Base-by-base conservation (phyloP, 2,113 vertebrate species). In the Herpailurus yagouaroundi region DNA sequence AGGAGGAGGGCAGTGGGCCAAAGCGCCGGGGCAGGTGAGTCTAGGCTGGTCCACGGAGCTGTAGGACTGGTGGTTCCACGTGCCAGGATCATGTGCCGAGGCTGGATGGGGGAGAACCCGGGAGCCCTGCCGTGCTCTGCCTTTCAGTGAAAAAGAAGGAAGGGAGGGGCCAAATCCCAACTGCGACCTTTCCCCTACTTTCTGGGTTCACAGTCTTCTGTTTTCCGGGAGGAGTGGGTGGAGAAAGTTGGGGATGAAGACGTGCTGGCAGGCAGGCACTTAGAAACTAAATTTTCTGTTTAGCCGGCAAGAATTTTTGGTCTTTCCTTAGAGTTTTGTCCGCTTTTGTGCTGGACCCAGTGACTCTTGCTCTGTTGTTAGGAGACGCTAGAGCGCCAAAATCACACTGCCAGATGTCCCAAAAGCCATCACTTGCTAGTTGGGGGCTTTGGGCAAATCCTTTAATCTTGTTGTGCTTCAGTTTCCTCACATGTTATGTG, bases 181-280 rank as follows among this genome's bases (percentile, higher is more conserved):
- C 71, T 1, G 7, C 8, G 71, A 96, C 97, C 91, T 97, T 97
- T 98, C 68, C 73, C 94, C 96, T 57, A 89, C 77, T 97, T 96
- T 76, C 38, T 10, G 0, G 2, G 52, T 31, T 31, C 2, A 13
- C 11, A 0, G 3, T 21, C 41, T 18, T 66, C n/a, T 0, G 3
- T 36, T 19, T 81, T 11, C 2, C 14, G 1, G 77, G 36, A 79
- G 29, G 68, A 74, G 25, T 15, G 76, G 33, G n/a, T 3, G 13
- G 64, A 68, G 31, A 91, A 63, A 57, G 33, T 8, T 41, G 5
- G n/a, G 77, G 33, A 38, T 19, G 33, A 50, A 63, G 91, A 74
- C 33, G 66, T 94, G 93, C 45, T 7, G n/a, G 52, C 60, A 0
- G 16, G 10, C 66, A 33, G 36, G 21, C 36, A 11, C 11, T 66